Base-by-base conservation (phyloP, 2,888 invertebrate species). In the Lutraria lutraria region DNA sequence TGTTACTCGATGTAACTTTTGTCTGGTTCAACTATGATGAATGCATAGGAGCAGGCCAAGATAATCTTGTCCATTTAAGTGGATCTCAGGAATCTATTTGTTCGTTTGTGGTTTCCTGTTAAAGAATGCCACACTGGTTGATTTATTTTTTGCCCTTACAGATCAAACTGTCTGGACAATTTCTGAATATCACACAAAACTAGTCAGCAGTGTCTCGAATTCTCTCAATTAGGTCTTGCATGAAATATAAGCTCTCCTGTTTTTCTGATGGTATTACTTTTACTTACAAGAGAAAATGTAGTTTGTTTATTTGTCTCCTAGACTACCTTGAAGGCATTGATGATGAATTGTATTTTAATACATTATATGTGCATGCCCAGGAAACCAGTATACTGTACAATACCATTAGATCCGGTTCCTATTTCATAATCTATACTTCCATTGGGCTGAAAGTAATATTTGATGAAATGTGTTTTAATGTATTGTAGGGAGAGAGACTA, bases 211-310 rank as follows among this genome's bases (percentile, higher is more conserved):
- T 68, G 63, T 68, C 63, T 68, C 25, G 63, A 12, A 4, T 25
- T 68, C 63, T 68, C 63, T 68, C 25, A 68, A 68, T 25, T 68
- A 68, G 63, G 63, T 68, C 63, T 68, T 68, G 63, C 63, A 68
- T 68, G 63, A 68, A 68, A 68, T 68, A 68, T 25, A 13, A 25
- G 63, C 25, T 68, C 63, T 68, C 63, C 63, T 68, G 63, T 0
- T 68, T 43, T 68, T 68, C 63, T 68, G 63, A n/a, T 10, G 25
- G n/a, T n/a, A 68, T 68, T 68, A 68, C 25, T 68, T 68, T 68
- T 12, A 68, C 25, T 25, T 25, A 25, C 25, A 25, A 68, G 19
- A 60, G 63, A 68, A 68, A 43, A 4, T 43, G 43, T 43, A 25
- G 63, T 25, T 68, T 10, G 63, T 68, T 68, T 43, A 43, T 68